phyloP scores from a whole-genome alignment of 2,113 vertebrate genomes.

The Meleagris gallopavo region DNA sequence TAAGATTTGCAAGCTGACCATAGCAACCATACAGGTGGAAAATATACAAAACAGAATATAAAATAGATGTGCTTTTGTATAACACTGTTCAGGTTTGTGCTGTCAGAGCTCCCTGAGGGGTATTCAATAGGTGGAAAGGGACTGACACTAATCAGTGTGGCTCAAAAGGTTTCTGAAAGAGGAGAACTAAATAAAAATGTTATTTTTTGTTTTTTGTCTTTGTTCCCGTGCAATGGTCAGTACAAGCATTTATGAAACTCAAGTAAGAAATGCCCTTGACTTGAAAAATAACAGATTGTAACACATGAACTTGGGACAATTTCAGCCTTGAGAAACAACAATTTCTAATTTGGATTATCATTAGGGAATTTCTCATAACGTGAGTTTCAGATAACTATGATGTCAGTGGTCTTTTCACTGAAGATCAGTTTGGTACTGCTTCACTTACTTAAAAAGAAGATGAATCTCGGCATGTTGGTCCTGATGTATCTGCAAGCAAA shows the following conservation, averaged over 20 bases:
- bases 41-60: background rate
- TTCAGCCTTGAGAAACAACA: background rate
- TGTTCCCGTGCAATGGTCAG: background rate
- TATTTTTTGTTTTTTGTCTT: conserved; percentile 1
- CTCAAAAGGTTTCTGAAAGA: background rate
- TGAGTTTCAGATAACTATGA: background rate
- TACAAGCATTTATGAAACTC: background rate
- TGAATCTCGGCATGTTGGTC: background rate
- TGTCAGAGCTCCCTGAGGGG: background rate
- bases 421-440: background rate
- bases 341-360: background rate
- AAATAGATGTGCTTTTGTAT: background rate
- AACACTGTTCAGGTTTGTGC: background rate
- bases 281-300: background rate
- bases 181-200: conserved; percentile 20
- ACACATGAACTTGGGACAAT: background rate
- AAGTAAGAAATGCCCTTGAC: conserved; percentile 16
- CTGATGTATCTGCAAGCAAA: background rate
- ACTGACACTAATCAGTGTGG: background rate
- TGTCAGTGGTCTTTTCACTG: background rate
- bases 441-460: background rate
- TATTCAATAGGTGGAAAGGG: background rate
- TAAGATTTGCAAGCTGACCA: background rate
- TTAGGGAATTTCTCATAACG: background rate
- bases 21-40: background rate